Base-by-base conservation (phyloP, 2,113 vertebrate genomes). In the Spea bombifrons region DNA sequence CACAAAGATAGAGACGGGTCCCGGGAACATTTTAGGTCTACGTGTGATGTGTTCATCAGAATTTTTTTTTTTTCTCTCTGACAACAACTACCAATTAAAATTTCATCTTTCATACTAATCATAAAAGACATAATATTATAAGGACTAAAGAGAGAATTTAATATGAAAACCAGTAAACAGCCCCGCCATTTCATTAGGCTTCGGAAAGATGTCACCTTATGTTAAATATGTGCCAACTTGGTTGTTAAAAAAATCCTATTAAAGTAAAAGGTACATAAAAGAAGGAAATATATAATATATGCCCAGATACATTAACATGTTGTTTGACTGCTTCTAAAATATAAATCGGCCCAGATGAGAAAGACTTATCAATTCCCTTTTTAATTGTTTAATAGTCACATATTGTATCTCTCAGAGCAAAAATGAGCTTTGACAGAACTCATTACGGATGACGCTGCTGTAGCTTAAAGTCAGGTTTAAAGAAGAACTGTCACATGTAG, bases 121-220 rank as follows among this genome's bases (percentile, higher is more conserved):
- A 81, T 82, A 78, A 84, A 83, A 83, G 84, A 59, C 70, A 87
- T 83, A 82, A 82, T 48, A 77, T n/a, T 16, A 76, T 83, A 88
- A 86, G 82, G 84, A 85, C 82, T 79, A 88, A 88, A 88, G 81
- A 84, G 64, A 65, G 79, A 80, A 83, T 88, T 81, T 82, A 89
- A 84, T 82, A 87, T 75, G 73, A 16, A 49, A 78, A 75, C 45
- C 72, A 73, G 88, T 89, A 83, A 88, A 85, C 75, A 70, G 76
- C 47, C 81, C 80, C 83, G 84, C 86, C 73, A 84, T 86, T 88
- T 84, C 84, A 89, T 86, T 86, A 84, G 9, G 71, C 75, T 85
- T 85, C 85, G 86, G 84, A 89, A 86, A 88, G 83, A 81, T 81
- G 83, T 84, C 89, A 88, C 86, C 87, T 75, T 76, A 84, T 87